Evolutionary conservation across 2,888 invertebrate genomes (phyloP).

Genomic region (Achlya flavicornis): DNA sequence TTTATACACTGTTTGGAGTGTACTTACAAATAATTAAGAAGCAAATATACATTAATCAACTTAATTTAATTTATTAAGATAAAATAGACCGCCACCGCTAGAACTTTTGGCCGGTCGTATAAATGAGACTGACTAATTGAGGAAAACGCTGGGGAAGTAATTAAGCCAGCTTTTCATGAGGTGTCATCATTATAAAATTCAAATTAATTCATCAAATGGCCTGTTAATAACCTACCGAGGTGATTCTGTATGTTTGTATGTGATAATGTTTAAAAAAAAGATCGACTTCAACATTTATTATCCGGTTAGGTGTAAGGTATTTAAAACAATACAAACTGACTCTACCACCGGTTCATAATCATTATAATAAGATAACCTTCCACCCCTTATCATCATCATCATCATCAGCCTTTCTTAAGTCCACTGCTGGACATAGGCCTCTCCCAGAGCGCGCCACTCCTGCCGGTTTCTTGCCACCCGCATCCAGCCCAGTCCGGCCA

Average conservation of each 20-base stretch:
- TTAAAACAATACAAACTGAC: neutral
- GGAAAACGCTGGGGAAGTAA: conserved; percentile 13
- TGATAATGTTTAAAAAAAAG: neutral
- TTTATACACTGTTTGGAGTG: neutral
- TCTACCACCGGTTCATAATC: too few relatives aligned
- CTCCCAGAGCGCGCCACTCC: too few relatives aligned
- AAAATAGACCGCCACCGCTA: conserved; percentile 37
- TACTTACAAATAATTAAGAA: conserved; percentile 19
- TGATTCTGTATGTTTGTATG: neutral
- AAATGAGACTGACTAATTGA: conserved; percentile 14
- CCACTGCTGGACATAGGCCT: too few relatives aligned
- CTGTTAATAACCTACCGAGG: conserved; percentile 3
- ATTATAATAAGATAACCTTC: too few relatives aligned
- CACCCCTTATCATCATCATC: too few relatives aligned
- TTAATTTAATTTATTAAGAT: conserved; percentile 41
- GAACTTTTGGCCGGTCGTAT: conserved; percentile 21
- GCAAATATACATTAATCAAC: conserved; percentile 34
- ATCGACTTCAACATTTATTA: neutral
- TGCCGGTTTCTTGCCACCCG: too few relatives aligned
- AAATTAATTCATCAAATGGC: conserved; percentile 10
- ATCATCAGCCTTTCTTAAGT: too few relatives aligned
- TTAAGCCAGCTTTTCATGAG: conserved; percentile 12
- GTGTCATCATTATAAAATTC: conserved; percentile 14
- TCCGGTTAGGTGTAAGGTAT: neutral
- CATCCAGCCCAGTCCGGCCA: too few relatives aligned